Evolutionary conservation across 2,888 invertebrate genomes (phyloP).

Genomic region (Eristalinus aeneus): DNA sequence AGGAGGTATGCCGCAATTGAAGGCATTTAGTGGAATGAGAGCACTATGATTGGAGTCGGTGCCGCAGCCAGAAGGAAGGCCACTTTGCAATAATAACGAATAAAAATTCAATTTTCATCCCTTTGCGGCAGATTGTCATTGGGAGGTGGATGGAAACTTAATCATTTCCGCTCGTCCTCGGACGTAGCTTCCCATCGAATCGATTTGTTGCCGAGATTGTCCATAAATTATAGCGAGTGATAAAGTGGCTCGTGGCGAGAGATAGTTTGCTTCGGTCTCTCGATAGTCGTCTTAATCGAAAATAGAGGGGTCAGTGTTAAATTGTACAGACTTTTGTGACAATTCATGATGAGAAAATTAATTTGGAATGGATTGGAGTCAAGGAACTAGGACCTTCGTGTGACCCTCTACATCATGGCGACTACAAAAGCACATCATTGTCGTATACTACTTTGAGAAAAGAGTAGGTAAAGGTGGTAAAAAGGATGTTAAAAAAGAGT

Average conservation of each 20-base stretch:
- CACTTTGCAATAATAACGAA: slow-evolving; percentile 39
- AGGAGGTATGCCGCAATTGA: slow-evolving; percentile 29
- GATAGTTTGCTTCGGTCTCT: not conserved
- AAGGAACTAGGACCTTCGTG: too few species aligned
- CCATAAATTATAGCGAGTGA: not conserved
- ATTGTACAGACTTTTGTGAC: too few species aligned
- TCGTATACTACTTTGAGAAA: too few species aligned
- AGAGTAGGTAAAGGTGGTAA: too few species aligned
- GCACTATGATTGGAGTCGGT: slow-evolving; percentile 53
- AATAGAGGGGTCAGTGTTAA: not conserved
- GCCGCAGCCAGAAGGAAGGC: slow-evolving; percentile 8
- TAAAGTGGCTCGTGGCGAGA: not conserved
- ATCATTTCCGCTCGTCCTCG: slow-evolving; percentile 17
- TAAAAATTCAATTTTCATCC: slow-evolving; percentile 56
- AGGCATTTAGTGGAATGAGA: slow-evolving; percentile 47
- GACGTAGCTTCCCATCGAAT: slow-evolving; percentile 2
- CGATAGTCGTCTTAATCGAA: not conserved
- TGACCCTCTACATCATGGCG: too few species aligned
- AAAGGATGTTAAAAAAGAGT: too few species aligned
- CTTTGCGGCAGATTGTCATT: slow-evolving; percentile 53
- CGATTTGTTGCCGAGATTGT: not conserved
- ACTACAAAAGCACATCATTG: too few species aligned
- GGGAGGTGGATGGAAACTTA: slow-evolving; percentile 50
- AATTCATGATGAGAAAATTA: too few species aligned
- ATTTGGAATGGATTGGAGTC: too few species aligned